These are phyloP conservation scores for Eupeodes luniger DNA, from an alignment of 2,888 invertebrate genomes.

Conservation along the genomic window DNA sequence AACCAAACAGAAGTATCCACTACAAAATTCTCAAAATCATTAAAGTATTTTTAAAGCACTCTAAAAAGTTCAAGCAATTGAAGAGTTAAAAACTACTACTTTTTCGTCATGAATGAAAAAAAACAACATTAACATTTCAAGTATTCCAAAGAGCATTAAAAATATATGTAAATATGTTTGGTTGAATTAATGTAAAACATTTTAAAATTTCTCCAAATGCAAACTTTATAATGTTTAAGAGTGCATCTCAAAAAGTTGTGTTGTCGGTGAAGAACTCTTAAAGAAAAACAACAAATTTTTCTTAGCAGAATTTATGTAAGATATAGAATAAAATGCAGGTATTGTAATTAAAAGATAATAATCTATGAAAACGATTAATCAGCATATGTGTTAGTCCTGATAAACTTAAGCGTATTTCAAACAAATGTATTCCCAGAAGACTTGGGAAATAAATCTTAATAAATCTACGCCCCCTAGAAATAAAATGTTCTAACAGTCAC, in stretches of 20 bases:
- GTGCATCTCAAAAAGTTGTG: not conserved
- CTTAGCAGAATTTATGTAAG: not conserved
- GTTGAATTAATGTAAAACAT: not conserved
- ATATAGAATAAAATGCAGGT: not conserved
- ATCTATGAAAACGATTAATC: conserved; percentile 5
- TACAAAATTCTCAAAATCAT: not conserved
- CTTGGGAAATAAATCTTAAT: conserved; percentile 21
- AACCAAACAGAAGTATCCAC: not conserved
- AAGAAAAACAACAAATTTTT: not conserved
- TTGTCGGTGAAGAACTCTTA: not conserved
- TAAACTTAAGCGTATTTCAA: not conserved
- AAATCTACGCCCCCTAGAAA: conserved; percentile 14
- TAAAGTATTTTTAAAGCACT: not conserved
- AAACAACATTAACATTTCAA: not conserved
- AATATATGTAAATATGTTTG: not conserved
- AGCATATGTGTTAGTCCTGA: conserved; percentile 7
- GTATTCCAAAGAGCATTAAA: not conserved
- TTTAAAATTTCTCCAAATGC: not conserved
- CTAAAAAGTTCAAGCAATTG: not conserved
- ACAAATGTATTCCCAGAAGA: conserved; percentile 14
- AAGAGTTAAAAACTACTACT: not conserved
- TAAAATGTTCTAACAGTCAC: conserved; percentile 21
- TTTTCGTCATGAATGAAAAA: not conserved
- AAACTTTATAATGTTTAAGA: not conserved
- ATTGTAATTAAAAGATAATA: conserved; percentile 18